Percentiles rank a stretch among this genome's conserved stretches.
phyloP scores from a whole-genome alignment of 2,797 vertebrate genomes.

The Phalloptychus januarius region DNA sequence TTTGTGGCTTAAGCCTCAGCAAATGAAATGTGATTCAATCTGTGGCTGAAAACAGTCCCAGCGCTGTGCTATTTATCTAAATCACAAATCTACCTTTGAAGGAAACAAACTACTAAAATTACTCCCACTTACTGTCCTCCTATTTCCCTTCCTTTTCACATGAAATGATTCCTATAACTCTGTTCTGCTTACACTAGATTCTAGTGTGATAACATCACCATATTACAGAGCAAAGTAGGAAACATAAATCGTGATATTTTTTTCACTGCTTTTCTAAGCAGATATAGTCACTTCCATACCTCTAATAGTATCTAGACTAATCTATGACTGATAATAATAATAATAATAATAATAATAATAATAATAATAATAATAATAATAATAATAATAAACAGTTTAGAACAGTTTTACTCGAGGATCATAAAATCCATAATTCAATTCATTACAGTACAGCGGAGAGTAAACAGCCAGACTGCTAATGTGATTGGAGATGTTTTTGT shows the following conservation, averaged over 20 bases:
- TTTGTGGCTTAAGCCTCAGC: not conserved
- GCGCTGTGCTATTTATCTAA: not conserved
- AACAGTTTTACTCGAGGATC: not conserved
- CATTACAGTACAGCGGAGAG: not conserved
- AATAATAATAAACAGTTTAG: too few relatives aligned
- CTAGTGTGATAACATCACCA: not conserved
- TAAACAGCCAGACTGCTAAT: not conserved
- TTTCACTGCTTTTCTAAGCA: not conserved
- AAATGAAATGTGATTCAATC: not conserved
- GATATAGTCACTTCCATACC: not conserved
- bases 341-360: not conserved
- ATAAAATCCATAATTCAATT: not conserved
- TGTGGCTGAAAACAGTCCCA: constrained; percentile 20
- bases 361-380: not conserved
- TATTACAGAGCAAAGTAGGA: not conserved
- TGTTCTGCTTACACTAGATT: not conserved
- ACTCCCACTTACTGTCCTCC: not conserved
- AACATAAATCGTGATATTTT: not conserved
- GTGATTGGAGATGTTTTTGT: not conserved
- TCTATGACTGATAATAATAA: not conserved
- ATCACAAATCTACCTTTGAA: not conserved
- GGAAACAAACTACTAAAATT: not conserved
- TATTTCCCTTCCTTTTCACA: not conserved
- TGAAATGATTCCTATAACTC: not conserved
- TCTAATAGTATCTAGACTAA: not conserved